These are phyloP conservation scores for Palaemon carinicauda DNA, from an alignment of 1,140 invertebrate species.

Conservation along the genomic window DNA sequence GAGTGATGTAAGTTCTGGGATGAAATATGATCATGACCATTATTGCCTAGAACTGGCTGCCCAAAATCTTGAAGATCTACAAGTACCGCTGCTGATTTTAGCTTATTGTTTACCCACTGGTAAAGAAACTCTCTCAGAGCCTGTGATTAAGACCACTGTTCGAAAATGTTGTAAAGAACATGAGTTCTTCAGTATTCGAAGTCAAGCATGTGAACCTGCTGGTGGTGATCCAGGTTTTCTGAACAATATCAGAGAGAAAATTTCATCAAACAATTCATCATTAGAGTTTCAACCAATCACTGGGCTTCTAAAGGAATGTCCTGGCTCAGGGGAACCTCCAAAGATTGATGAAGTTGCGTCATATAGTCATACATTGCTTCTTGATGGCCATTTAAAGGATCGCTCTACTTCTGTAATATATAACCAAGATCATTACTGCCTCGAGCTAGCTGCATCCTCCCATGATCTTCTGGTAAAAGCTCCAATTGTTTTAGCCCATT, in stretches of 20 bases:
- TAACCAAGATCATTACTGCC: constrained; percentile 39
- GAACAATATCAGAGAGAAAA: not conserved
- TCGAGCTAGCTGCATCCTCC: constrained; percentile 20
- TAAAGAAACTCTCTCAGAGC: too few species aligned
- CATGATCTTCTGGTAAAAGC: not conserved
- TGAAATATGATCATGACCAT: not conserved
- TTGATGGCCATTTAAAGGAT: not conserved
- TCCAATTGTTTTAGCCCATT: not conserved
- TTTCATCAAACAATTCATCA: not conserved
- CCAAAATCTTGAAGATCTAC: not conserved
- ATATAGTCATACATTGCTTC: not conserved
- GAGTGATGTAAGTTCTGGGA: not conserved
- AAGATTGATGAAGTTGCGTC: not conserved
- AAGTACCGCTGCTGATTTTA: not conserved
- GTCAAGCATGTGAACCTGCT: constrained; percentile 27
- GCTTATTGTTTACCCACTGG: not conserved
- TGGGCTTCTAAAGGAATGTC: not conserved
- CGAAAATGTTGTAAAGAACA: constrained; percentile 20
- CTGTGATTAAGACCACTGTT: not conserved
- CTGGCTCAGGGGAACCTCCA: not conserved
- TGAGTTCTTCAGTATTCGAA: constrained; percentile 34
- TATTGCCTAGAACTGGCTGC: not conserved
- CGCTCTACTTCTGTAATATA: not conserved
- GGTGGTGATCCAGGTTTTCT: not conserved
- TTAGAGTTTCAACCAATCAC: not conserved